These are phyloP conservation scores for Myripristis murdjan DNA, from an alignment of 2,797 vertebrate species.

Conservation along the genomic window DNA sequence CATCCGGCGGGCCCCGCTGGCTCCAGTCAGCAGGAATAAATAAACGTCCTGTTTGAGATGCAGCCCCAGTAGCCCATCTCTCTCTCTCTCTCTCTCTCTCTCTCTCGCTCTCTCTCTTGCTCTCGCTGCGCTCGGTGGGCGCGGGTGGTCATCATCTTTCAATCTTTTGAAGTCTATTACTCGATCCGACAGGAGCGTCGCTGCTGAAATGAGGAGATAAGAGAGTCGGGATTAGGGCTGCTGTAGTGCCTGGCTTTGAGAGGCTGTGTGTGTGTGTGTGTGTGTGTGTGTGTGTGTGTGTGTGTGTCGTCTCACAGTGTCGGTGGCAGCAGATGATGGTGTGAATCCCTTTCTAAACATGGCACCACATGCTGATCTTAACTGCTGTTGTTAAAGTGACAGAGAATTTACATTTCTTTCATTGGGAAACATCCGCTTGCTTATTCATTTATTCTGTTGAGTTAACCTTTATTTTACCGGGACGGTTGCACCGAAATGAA, in stretches of 20 bases:
- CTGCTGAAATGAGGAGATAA: constrained; percentile 63
- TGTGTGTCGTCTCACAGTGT: background rate
- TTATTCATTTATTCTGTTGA: no score
- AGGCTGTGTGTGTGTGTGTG: background rate
- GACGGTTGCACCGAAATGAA: no score
- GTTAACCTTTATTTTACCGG: no score
- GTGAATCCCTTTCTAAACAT: background rate
- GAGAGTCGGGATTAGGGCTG: constrained; percentile 18
- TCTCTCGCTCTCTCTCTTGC: no score
- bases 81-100: constrained; percentile 23
- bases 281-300: no score
- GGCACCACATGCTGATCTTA: background rate
- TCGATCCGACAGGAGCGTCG: constrained; percentile 24
- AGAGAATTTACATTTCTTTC: no score
- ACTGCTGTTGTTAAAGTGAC: background rate
- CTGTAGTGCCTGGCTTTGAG: constrained; percentile 8
- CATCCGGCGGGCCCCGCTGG: constrained; percentile 10
- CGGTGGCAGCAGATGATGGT: no score
- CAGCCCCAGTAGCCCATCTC: constrained; percentile 22
- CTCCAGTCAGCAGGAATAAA: constrained; percentile 42
- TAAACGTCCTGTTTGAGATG: constrained; percentile 37
- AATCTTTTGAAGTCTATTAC: constrained; percentile 53
- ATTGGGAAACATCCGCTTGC: no score
- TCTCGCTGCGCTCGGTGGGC: background rate
- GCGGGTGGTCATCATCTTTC: constrained; percentile 54